Conservation (phyloP, 2,797 vertebrate species). For the Lerista edwardsae region DNA sequence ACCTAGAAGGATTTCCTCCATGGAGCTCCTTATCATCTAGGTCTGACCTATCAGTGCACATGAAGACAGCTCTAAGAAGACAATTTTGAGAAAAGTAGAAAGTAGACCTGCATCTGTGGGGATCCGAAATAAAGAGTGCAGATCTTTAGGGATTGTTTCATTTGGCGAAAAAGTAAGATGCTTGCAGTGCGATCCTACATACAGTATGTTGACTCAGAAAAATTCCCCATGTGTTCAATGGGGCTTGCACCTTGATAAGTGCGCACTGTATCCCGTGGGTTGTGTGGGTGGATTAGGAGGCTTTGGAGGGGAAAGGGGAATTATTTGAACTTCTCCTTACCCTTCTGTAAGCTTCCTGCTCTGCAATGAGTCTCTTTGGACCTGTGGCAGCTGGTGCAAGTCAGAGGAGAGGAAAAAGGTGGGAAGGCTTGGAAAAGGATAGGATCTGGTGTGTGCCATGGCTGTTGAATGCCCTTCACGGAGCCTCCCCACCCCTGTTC, state of each 20-base stretch:
- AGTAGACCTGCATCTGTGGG: not conserved
- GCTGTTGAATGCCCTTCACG: no score
- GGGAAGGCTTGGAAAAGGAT: no score
- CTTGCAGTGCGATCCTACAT: not conserved
- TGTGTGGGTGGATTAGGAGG: no score
- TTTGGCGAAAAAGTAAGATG: constrained; percentile 10
- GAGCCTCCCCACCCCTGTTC: no score
- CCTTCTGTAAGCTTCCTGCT: no score
- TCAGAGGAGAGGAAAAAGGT: no score
- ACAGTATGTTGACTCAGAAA: not conserved
- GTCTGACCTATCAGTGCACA: constrained; percentile 37
- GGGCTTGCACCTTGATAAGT: not conserved
- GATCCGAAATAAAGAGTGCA: not conserved
- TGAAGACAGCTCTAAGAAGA: constrained; percentile 31
- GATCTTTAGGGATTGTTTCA: not conserved
- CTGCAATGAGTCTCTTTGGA: no score
- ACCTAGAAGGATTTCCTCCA: constrained; percentile 47
- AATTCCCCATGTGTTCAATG: not conserved
- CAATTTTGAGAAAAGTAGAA: not conserved
- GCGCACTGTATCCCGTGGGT: not conserved
- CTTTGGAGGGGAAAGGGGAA: no score
- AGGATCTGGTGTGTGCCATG: no score
- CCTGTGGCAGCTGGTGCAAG: no score
- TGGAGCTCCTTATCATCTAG: constrained; percentile 25
- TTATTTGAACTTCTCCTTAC: no score